phyloP scores from a whole-genome alignment of 1,140 invertebrate species.

The Thaumatotibia leucotreta region DNA sequence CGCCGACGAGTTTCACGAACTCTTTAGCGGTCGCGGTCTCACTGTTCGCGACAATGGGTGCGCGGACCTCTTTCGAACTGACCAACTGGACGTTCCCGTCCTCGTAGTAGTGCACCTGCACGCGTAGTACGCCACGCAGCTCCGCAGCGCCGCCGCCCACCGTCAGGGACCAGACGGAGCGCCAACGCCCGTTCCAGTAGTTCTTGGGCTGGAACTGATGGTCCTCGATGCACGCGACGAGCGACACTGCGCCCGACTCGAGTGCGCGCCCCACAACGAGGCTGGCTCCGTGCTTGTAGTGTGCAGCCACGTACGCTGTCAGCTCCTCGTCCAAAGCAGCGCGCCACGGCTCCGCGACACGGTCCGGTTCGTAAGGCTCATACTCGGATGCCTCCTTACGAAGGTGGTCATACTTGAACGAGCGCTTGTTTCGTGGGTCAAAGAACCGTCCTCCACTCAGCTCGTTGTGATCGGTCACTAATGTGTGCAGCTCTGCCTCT shows the following conservation, averaged over 20 bases:
- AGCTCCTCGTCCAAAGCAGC: slow-evolving; percentile 92
- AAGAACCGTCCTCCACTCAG: slow-evolving; percentile 92
- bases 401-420: slow-evolving; percentile 97
- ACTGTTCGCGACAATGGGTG: slow-evolving; percentile 85
- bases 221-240: slow-evolving; percentile 97
- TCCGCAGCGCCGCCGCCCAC: slow-evolving; percentile 87
- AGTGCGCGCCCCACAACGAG: slow-evolving; percentile 87
- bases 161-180: slow-evolving; percentile 95
- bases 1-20: slow-evolving; percentile 90
- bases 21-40: slow-evolving; percentile 94
- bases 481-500: slow-evolving; percentile 88
- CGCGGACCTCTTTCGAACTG: slow-evolving; percentile 95
- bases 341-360: slow-evolving; percentile 91
- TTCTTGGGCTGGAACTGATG: slow-evolving; percentile 99
- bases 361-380: slow-evolving; percentile 87
- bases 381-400: slow-evolving; percentile 96
- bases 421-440: slow-evolving; percentile 95
- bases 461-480: slow-evolving; percentile 99
- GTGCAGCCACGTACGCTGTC: slow-evolving; percentile 90
- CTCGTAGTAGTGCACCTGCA: slow-evolving; percentile 99
- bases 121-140: slow-evolving; percentile 93
- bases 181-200: slow-evolving; percentile 99
- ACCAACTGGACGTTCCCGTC: slow-evolving; percentile 99
- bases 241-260: slow-evolving; percentile 81
- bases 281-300: slow-evolving; percentile 95